Base-by-base conservation (phyloP, 2,797 vertebrate genomes). In the Cirrhinus mrigala region DNA sequence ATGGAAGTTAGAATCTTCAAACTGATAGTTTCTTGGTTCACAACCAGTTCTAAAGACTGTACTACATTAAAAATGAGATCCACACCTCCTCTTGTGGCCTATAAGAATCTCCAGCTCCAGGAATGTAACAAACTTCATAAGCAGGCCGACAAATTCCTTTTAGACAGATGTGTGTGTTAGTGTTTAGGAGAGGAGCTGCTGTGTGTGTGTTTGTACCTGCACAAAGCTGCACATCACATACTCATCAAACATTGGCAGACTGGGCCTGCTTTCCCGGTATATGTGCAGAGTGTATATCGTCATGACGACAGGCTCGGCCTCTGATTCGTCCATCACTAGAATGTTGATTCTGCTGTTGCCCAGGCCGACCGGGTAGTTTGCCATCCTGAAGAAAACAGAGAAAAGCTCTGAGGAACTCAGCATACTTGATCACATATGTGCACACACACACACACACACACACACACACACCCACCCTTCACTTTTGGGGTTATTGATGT, bases 241-340 rank as follows among this genome's bases (percentile, higher is more conserved):
- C 79, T 97, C 96, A 73, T 96, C 96, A 86, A 99, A 98, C 90
- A 97, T 95, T 48, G 98, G 98, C 87, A 99, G 93, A 88, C 96
- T 98, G 80, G 98, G 98, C 1, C 97, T 96, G 85, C 95, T 96
- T 89, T 99, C 97, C 6, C 98, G 95, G 87, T 92, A 94, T 87
- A 99, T 88, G 78, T 95, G 95, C 86, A 99, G 90, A 84, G 94
- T 98, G 93, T 99, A 99, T 20, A 93, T 96, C 82, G 94, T 93
- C 90, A 97, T 90, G 91, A 94, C 87, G 7, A 94, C 92, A 0
- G 93, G 91, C 62, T 82, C 91, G 24, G 89, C 66, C 73, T 89
- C 92, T 0, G 88, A 94, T 37, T 91, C 90, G 46, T 96, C 96
- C 52, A 93, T 96, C 88, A 98, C 89, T 37, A 98, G 88, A 92